Conservation (phyloP, 2,797 vertebrate genomes). For the Borostomias antarcticus region DNA sequence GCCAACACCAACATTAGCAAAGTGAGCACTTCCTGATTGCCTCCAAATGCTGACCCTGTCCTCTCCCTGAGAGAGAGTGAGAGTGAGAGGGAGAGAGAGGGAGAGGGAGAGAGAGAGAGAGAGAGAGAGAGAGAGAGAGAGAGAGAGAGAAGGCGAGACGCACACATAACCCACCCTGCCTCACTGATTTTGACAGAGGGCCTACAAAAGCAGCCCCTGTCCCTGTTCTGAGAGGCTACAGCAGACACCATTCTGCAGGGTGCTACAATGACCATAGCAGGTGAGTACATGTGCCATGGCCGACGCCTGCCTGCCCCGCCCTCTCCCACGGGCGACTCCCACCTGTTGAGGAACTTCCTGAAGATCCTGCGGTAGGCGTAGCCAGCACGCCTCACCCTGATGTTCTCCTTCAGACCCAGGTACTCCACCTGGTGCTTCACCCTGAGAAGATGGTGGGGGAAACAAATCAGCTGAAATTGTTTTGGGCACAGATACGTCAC, state of each 20-base stretch:
- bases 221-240: background rate
- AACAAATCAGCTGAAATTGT: background rate
- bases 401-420: conserved; percentile 96
- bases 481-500: background rate
- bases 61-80: background rate
- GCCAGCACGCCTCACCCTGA: conserved; percentile 94
- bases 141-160: conserved; percentile 1
- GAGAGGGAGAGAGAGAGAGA: too few relatives aligned
- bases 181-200: background rate
- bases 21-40: conserved; percentile 18
- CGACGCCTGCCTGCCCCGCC: too few relatives aligned
- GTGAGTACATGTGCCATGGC: too few relatives aligned
- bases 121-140: too few relatives aligned
- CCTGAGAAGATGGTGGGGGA: conserved; percentile 62
- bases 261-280: too few relatives aligned
- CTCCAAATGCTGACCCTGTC: conserved; percentile 11
- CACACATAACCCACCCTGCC: background rate
- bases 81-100: too few relatives aligned
- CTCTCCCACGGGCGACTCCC: too few relatives aligned
- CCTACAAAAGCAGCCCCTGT: conserved; percentile 2
- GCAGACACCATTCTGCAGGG: too few relatives aligned
- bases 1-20: conserved; percentile 28
- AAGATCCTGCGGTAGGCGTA: conserved; percentile 95
- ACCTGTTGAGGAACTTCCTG: conserved; percentile 97
- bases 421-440: conserved; percentile 99